Percentiles rank a stretch among this genome's conserved stretches.
These are phyloP conservation scores for Adelosebastes latens DNA, from an alignment of 2,797 vertebrate species.

Conservation along the genomic window DNA sequence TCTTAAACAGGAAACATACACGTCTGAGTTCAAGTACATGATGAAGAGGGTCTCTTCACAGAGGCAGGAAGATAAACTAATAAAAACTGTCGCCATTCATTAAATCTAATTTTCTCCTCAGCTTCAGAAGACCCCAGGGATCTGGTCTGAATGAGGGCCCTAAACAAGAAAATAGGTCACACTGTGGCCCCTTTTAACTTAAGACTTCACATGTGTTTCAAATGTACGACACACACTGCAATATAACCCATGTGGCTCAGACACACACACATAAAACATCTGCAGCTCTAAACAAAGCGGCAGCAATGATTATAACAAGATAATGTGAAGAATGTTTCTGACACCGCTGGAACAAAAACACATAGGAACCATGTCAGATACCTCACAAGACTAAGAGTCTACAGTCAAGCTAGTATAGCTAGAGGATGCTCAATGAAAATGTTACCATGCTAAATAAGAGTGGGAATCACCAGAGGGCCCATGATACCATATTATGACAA, in stretches of 20 bases:
- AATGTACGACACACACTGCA: neutral
- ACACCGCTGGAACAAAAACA: slow-evolving; percentile 16
- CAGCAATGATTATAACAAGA: slow-evolving; percentile 9
- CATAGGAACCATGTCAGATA: neutral
- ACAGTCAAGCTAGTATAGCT: neutral
- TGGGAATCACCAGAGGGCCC: no score
- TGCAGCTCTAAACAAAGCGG: slow-evolving; percentile 21
- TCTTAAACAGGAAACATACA: slow-evolving; percentile 16
- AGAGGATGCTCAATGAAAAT: neutral
- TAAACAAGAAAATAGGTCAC: slow-evolving; percentile 28
- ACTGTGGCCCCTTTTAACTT: slow-evolving; percentile 37
- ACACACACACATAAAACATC: neutral
- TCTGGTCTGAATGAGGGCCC: neutral
- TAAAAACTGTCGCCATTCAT: slow-evolving; percentile 41
- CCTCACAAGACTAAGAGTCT: neutral
- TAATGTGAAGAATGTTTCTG: slow-evolving; percentile 12
- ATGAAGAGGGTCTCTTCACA: slow-evolving; percentile 25
- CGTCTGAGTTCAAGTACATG: slow-evolving; percentile 9
- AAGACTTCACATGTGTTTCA: slow-evolving; percentile 53
- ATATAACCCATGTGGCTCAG: neutral
- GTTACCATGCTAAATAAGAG: neutral
- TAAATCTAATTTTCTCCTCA: slow-evolving; percentile 17
- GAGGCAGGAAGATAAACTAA: slow-evolving; percentile 9
- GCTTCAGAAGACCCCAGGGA: slow-evolving; percentile 20
- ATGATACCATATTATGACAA: no score